Base-by-base conservation (phyloP, 1,140 invertebrate genomes). In the Rhizoglyphus robini region DNA sequence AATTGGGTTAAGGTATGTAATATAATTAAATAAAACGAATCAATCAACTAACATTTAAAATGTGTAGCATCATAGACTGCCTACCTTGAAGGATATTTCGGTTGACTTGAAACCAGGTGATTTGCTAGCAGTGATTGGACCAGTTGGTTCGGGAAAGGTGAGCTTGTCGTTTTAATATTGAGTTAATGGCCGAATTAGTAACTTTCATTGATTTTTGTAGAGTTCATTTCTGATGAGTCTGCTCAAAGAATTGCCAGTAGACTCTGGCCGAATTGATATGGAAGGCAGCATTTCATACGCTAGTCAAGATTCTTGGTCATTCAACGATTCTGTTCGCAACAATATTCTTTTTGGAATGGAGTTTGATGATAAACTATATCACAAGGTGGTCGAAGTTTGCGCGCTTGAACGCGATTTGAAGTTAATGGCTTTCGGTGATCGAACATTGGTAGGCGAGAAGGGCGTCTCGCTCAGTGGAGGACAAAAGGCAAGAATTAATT, bases 401-500 rank as follows among this genome's bases (percentile, higher is more conserved):
- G 78, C 78, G 5, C 70, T 81, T 23, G 67, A 71, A 20, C 68
- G 72, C 48, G 76, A 78, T 64, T 51, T 77, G 25, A 63, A 74
- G 31, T 72, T 73, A 60, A 70, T 82, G 27, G 80, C 85, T 0
- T 78, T 85, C 77, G 71, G 68, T 18, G 71, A 72, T 63, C 23
- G 63, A 25, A 72, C 71, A 11, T 58, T 68, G 13, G 68, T 73
- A 15, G 68, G 70, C n/a, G 70, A 71, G 32, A 69, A 76, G 73
- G 87, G 88, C 0, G 93, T 99, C 68, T 97, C 96, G 78, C 79
- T 99, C 63, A 94, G 90, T 61, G 96, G 96, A 57, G 62, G 93
- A 98, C 96, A 99, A 74, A 98, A 98, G 74, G 90, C 91, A 0
- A 81, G 91, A 70, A 86, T 96, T 2, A 91, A 87, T 72, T 77